Evolutionary conservation across 1,140 invertebrate genomes (phyloP).

Genomic region (Drosophila parabipectinata): DNA sequence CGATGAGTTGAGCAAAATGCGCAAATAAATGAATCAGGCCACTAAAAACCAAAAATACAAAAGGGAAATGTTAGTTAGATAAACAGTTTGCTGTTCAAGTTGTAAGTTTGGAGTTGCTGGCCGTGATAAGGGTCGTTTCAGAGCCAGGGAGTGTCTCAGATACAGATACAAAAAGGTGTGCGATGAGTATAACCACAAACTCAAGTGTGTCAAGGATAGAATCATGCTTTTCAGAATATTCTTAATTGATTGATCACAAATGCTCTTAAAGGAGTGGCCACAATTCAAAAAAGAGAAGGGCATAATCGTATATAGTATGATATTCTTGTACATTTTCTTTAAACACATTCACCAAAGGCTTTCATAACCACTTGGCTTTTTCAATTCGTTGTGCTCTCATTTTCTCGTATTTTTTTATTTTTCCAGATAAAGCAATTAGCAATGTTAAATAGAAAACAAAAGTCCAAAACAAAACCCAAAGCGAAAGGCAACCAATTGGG

Average conservation of each 20-base stretch:
- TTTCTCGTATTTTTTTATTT: conserved; percentile 34
- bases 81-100: conserved; percentile 7
- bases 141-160: conserved; percentile 6
- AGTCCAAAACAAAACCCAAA: conserved; percentile 41
- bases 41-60: conserved; percentile 7
- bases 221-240: background rate
- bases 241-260: conserved; percentile 5
- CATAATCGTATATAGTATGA: background rate
- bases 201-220: conserved; percentile 13
- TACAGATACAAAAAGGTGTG: background rate
- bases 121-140: conserved; percentile 17
- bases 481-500: conserved; percentile 49
- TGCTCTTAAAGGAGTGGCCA: conserved; percentile 1
- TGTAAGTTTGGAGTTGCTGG: background rate
- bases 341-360: background rate
- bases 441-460: conserved; percentile 59
- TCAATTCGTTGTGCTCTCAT: conserved; percentile 70
- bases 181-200: background rate
- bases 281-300: conserved; percentile 1
- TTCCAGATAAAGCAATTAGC: conserved; percentile 58
- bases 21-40: conserved; percentile 31
- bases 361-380: conserved; percentile 37
- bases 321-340: background rate
- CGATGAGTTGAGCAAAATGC: conserved; percentile 9
- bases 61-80: conserved; percentile 12